Conservation (phyloP, 2,888 invertebrate genomes). For the Nesidiocoris tenuis region DNA sequence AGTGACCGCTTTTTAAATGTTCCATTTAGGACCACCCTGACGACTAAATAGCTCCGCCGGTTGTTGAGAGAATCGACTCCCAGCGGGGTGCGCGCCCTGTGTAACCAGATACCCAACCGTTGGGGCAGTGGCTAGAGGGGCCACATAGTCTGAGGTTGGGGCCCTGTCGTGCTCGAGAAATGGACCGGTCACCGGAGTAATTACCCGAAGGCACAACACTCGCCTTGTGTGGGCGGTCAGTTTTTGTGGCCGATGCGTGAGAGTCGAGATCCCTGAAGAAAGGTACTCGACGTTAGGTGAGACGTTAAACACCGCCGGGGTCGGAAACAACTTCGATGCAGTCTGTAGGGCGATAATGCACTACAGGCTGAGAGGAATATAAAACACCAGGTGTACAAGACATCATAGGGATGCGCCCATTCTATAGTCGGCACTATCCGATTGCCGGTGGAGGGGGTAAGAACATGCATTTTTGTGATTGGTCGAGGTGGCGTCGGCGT, state of each 20-base stretch:
- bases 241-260: conserved; percentile 41
- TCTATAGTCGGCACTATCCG: too few species aligned
- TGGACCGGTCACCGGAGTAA: conserved; percentile 38
- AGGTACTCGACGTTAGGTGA: neutral
- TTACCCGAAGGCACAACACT: conserved; percentile 38
- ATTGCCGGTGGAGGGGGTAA: too few species aligned
- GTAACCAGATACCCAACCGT: neutral
- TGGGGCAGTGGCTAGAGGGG: neutral
- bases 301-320: neutral
- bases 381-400: too few species aligned
- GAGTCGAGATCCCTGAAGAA: neutral
- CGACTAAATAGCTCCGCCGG: neutral
- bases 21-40: neutral
- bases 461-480: too few species aligned
- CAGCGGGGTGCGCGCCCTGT: conserved; percentile 2
- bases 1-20: neutral
- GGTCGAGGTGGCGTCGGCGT: too few species aligned
- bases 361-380: too few species aligned
- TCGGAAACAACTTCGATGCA: too few species aligned
- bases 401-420: too few species aligned
- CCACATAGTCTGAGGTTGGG: conserved; percentile 15
- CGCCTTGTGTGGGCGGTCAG: conserved; percentile 39
- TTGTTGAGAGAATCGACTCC: neutral
- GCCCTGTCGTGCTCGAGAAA: neutral
- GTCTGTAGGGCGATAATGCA: too few species aligned